Conservation (phyloP, 2,113 vertebrate species). For the Brachyhypopomus gauderio region DNA sequence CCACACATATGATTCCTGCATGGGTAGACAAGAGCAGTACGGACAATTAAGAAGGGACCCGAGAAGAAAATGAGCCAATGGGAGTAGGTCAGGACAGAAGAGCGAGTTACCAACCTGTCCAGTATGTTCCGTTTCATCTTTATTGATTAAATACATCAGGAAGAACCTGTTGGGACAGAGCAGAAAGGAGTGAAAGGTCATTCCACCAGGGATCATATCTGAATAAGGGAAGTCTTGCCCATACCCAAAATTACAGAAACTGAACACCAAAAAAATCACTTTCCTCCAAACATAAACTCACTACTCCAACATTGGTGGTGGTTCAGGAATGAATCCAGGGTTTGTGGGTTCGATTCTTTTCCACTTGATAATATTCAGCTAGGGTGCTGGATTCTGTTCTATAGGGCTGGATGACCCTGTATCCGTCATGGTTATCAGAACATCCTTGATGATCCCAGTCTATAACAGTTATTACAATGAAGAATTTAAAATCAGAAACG, state of each 20-base stretch:
- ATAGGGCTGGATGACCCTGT: neutral
- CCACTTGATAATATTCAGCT: neutral
- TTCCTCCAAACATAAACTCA: too few species aligned
- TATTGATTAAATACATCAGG: conserved; percentile 94
- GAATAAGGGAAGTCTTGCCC: conserved; percentile 77
- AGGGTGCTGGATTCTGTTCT: neutral
- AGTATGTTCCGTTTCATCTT: conserved; percentile 92
- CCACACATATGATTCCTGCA: conserved; percentile 91
- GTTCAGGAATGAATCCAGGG: too few species aligned
- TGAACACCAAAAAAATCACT: too few species aligned
- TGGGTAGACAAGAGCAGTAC: neutral
- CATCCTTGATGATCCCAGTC: neutral
- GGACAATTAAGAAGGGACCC: neutral
- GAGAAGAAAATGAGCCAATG: neutral
- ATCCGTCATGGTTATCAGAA: too few species aligned
- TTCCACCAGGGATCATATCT: conserved; percentile 71
- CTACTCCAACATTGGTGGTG: too few species aligned
- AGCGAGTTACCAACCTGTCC: conserved; percentile 80
- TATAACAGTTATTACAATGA: neutral
- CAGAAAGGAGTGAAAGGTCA: conserved; percentile 60
- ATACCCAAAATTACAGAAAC: conserved; percentile 46
- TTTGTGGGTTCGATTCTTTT: neutral
- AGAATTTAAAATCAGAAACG: neutral
- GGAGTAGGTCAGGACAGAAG: neutral
- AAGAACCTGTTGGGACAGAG: conserved; percentile 81